Percentiles rank a stretch among this genome's conserved stretches.
Conservation (phyloP, 1,140 invertebrate genomes). For the Diabrotica virgifera region DNA sequence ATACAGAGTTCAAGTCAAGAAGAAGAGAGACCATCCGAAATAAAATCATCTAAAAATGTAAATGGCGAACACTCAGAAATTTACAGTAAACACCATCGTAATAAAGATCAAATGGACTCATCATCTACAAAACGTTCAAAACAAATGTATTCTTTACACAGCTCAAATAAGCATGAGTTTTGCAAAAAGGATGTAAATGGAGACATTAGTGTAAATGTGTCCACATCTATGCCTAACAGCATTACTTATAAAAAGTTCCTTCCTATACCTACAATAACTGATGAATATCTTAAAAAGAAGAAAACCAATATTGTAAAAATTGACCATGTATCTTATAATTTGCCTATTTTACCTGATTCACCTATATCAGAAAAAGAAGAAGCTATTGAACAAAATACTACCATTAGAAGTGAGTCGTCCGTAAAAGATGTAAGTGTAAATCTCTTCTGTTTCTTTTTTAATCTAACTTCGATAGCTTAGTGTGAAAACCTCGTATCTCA, state of each 20-base stretch:
- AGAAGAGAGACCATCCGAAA: too few relatives aligned
- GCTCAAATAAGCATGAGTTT: not conserved
- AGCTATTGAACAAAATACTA: too few relatives aligned
- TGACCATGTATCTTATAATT: not conserved
- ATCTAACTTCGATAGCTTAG: too few relatives aligned
- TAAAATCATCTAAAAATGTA: too few relatives aligned
- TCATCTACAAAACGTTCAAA: not conserved
- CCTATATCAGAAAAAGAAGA: too few relatives aligned
- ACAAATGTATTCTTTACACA: not conserved
- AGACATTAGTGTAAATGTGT: not conserved
- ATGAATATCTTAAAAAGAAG: conserved; percentile 16
- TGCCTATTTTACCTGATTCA: not conserved
- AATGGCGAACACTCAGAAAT: too few relatives aligned
- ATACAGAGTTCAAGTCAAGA: too few relatives aligned
- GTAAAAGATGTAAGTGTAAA: too few relatives aligned
- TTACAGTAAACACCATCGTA: not conserved
- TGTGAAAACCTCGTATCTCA: too few relatives aligned
- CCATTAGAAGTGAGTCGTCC: too few relatives aligned
- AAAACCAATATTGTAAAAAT: conserved; percentile 20
- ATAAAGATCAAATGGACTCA: not conserved
- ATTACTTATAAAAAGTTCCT: conserved; percentile 7
- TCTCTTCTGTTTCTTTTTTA: too few relatives aligned
- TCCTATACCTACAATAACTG: conserved; percentile 4
- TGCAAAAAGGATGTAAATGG: not conserved
- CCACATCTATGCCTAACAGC: not conserved